phyloP scores from a whole-genome alignment of 1,140 invertebrate species.

The Leguminivora glycinivorella region DNA sequence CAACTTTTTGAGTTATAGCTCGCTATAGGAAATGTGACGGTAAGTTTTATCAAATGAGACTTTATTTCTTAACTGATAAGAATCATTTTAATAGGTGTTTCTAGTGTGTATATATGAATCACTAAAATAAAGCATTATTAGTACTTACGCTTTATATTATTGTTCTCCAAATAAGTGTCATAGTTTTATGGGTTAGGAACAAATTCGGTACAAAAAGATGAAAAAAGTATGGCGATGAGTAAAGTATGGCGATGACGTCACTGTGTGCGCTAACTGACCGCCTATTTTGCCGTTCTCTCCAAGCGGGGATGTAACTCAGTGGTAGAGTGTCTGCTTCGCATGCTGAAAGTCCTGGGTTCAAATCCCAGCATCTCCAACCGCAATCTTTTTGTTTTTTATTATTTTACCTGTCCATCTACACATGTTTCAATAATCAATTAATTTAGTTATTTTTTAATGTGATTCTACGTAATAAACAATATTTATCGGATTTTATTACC shows the following conservation, averaged over 20 bases:
- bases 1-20: constrained; percentile 45
- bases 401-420: background rate
- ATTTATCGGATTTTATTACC: too few species aligned
- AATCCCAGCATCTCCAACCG: constrained; percentile 72
- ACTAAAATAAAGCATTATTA: too few species aligned
- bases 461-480: too few species aligned
- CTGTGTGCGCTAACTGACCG: background rate
- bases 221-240: background rate
- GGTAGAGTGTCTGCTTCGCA: constrained; percentile 85
- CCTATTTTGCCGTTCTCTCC: background rate
- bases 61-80: background rate
- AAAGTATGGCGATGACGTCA: background rate
- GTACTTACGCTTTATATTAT: too few species aligned
- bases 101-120: too few species aligned
- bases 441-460: too few species aligned
- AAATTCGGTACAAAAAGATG: background rate
- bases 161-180: too few species aligned
- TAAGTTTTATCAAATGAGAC: background rate
- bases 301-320: constrained; percentile 54
- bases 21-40: background rate
- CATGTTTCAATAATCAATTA: too few species aligned
- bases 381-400: constrained; percentile 17
- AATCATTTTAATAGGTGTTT: too few species aligned
- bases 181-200: too few species aligned
- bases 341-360: constrained; percentile 84